phyloP scores from a whole-genome alignment of 2,113 vertebrate species.

The Baryphthengus martii region DNA sequence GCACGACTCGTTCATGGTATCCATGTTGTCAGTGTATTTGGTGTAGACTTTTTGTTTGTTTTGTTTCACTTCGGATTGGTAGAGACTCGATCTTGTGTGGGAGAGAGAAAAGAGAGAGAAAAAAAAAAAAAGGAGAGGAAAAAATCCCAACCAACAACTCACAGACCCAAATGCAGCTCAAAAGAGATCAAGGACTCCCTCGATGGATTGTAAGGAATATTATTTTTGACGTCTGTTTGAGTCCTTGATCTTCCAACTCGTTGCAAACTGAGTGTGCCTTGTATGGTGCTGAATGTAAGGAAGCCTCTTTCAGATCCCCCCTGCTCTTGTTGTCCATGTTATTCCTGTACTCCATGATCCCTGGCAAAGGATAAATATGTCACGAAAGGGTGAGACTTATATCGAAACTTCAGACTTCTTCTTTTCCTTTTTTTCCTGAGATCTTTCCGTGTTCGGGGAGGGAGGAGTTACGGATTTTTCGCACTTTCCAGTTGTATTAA shows the following conservation, averaged over 20 bases:
- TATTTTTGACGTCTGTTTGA: conserved; percentile 31
- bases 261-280: conserved; percentile 2
- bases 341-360: conserved; percentile 11
- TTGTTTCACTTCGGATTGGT: conserved; percentile 39
- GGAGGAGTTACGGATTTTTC: conserved; percentile 61
- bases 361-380: conserved; percentile 50
- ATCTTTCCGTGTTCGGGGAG: conserved; percentile 51
- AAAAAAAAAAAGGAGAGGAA: neutral
- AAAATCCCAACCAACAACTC: neutral
- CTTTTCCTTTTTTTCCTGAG: conserved; percentile 25
- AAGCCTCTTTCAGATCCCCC: conserved; percentile 11
- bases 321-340: neutral
- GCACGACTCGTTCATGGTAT: conserved; percentile 77
- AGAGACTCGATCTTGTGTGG: conserved; percentile 20
- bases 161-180: neutral
- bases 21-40: conserved; percentile 74
- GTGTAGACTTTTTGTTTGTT: conserved; percentile 69
- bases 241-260: conserved; percentile 39
- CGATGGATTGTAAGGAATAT: conserved; percentile 28
- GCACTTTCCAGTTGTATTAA: conserved; percentile 81
- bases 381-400: conserved; percentile 35
- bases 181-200: conserved; percentile 29
- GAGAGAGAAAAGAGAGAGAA: neutral
- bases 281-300: conserved; percentile 67
- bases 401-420: neutral